A percentile compares a stretch with the other conserved stretches of the same genome.
These are phyloP conservation scores for Melanerpes aurifrons DNA, from an alignment of 2,113 vertebrate species.

Conservation along the genomic window DNA sequence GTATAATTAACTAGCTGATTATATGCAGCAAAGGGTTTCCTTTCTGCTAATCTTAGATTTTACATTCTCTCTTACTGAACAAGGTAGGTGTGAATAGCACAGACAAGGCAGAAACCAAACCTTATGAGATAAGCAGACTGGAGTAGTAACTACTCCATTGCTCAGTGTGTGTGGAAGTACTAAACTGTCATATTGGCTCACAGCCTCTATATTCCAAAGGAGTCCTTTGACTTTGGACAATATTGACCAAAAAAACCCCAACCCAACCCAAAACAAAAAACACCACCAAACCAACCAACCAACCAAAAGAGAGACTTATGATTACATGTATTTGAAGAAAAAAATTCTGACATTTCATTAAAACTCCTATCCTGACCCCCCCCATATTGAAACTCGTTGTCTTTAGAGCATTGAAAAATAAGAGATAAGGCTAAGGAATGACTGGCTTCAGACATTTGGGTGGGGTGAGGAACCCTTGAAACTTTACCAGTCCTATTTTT, in stretches of 20 bases:
- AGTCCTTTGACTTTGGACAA: neutral
- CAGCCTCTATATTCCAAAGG: neutral
- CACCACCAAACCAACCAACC: too few species aligned
- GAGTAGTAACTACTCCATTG: neutral
- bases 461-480: neutral
- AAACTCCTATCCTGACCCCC: neutral
- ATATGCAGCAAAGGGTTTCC: neutral
- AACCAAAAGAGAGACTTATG: neutral
- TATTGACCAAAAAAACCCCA: neutral
- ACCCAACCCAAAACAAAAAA: too few species aligned
- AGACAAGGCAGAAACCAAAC: neutral
- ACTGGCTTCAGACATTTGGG: neutral
- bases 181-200: neutral
- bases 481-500: neutral
- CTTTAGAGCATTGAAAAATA: neutral
- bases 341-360: neutral
- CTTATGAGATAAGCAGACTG: neutral
- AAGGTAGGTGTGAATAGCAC: neutral
- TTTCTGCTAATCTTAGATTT: neutral
- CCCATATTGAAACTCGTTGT: neutral
- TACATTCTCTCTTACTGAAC: neutral
- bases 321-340: neutral
- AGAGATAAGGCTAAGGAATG: neutral
- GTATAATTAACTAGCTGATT: constrained; percentile 1
- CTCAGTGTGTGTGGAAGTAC: neutral